These are phyloP conservation scores for Trichoplax adhaerens DNA, from an alignment of 37 sponge, comb jelly and placozoan genomes.

Conservation along the genomic window DNA sequence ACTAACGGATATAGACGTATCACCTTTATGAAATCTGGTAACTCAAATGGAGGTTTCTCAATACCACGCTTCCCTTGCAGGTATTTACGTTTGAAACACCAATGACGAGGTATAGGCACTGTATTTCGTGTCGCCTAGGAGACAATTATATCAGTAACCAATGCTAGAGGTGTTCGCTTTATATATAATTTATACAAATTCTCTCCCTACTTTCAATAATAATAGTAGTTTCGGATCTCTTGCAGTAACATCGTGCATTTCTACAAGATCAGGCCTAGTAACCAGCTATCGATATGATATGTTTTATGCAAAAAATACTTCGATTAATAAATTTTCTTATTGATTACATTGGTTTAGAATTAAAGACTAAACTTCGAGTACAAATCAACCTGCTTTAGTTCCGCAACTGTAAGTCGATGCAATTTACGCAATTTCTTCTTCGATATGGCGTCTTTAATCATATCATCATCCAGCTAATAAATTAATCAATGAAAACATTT, in stretches of 20 bases:
- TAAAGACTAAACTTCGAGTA: no score
- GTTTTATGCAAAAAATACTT: neutral
- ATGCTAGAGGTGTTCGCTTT: neutral
- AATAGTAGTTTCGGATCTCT: conserved; percentile 79
- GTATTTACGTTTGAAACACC: conserved; percentile 98
- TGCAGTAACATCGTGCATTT: conserved; percentile 96
- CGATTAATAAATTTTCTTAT: neutral
- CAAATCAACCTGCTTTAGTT: conserved; percentile 62
- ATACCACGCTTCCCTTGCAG: conserved; percentile 94
- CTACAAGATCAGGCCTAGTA: conserved; percentile 83
- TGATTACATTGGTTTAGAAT: no score
- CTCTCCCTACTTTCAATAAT: conserved; percentile 53
- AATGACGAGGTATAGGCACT: conserved; percentile 88
- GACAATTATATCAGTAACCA: no score
- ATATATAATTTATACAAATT: neutral
- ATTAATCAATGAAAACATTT: neutral
- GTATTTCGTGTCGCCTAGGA: conserved; percentile 68
- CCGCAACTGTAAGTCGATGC: conserved; percentile 67
- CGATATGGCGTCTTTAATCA: conserved; percentile 33
- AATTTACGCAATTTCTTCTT: conserved; percentile 80
- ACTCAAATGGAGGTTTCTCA: conserved; percentile 81
- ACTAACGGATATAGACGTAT: neutral
- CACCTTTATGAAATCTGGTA: conserved; percentile 92
- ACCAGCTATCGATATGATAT: conserved; percentile 40
- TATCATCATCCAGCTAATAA: neutral